Base-by-base conservation (phyloP, 2,888 invertebrate species). In the Hemaris fuciformis region DNA sequence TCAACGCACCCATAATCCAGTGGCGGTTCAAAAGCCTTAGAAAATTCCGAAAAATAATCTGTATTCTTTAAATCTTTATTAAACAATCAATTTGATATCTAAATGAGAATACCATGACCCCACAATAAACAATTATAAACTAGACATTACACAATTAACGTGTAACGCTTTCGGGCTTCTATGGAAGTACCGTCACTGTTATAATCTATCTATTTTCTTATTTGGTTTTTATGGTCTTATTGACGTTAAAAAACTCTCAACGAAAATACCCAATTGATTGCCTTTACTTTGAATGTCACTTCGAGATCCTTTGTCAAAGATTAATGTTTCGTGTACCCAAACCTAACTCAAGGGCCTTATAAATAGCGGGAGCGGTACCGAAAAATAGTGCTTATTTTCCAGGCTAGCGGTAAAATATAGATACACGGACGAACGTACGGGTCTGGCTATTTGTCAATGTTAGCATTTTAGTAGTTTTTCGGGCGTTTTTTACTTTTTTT, bases 361-460 rank as follows among this genome's bases (percentile, higher is more conserved):
- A 27, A 53, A 53, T 53, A 53, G 53, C 18, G 18, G 31, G 27
- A 53, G 18, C 27, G 15, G 25, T n/a, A 18, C 27, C 27, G 27
- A 18, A 53, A 53, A 53, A 53, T 31, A 53, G 53, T 53, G 31
- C 53, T 53, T 53, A 53, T 53, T 53, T 53, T 53, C 27, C 27
- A 10, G 18, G 53, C 31, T 27, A 27, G 53, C 53, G 53, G 31
- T 53, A 10, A 53, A 53, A 53, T 53, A 31, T 48, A 48, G 48
- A 48, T 53, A 53, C 31, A 53, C 22, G 45, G 45, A 27, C 27
- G 10, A 10, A 15, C 53, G 18, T 31, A 53, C 31, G 27, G 53
- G 53, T 18, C 53, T 15, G 31, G 53, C 53, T 53, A 53, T 53
- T 53, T 53, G 31, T 53, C 53, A 53, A 53, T 53, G 53, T 53